Evolutionary conservation across 1,140 invertebrate genomes (phyloP), one percentile per base, ranked within the genome.

Genomic region (Solenopsis fugax): DNA sequence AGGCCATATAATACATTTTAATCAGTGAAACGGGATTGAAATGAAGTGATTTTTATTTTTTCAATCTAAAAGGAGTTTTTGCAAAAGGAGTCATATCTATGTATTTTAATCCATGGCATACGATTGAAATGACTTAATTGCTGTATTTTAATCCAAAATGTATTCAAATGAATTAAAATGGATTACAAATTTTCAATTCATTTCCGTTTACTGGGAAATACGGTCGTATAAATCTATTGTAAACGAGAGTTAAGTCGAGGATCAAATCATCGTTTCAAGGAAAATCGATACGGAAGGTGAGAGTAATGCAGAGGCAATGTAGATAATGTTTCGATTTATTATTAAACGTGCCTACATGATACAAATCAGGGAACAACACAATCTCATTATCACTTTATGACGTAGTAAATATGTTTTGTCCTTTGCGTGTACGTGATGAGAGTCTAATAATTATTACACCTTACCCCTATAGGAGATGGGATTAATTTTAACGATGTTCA

Each of bases 271-370:
- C 13, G 6, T 52, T 2, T 54, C n/a, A 7, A 24, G 2, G 2
- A 13, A 80, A 80, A 80, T 54, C 37, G 10, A 41, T 41, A 12
- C 6, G 29, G 2, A 50, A 58, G 34, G 2, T 80, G 13, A 12
- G n/a, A 88, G 60, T n/a, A 52, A 82, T 21, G 41, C 7, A 29
- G 72, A 56, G 34, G 82, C 71, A 65, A 60, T 87, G 41, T 93
- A 92, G 89, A 91, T 93, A 92, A 91, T 94, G 93, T 93, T 95
- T 94, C 91, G 84, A 93, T 95, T 95, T 95, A 95, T 95, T 95
- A 94, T 94, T 95, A 93, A 95, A 94, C 91, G 91, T 95, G 92
- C 87, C 94, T 95, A 95, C 93, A 92, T 89, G 91, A 94, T 94
- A 95, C 93, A 94, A 95, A 94, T 92, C 84, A 94, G 88, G 89